Evolutionary conservation across 2,888 invertebrate genomes (phyloP).

Genomic region (Melieria picta): DNA sequence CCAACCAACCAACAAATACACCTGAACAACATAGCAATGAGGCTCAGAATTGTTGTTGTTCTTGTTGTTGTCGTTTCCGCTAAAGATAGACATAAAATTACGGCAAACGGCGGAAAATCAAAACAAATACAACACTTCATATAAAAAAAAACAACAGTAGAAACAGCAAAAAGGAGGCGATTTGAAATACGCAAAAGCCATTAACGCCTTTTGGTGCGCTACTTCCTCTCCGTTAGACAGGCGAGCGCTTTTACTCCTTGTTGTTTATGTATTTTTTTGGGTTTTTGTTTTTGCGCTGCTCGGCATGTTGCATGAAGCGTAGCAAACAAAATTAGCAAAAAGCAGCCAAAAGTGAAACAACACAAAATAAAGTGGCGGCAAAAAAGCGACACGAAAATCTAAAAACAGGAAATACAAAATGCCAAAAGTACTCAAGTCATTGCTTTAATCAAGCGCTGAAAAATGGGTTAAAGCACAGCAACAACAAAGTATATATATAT

Average conservation of each 20-base stretch:
- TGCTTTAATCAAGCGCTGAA: conserved; percentile 54
- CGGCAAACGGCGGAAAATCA: not conserved
- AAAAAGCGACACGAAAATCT: not conserved
- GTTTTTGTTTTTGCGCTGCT: not conserved
- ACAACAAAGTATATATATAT: not conserved
- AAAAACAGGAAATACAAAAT: not conserved
- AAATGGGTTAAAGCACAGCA: conserved; percentile 43
- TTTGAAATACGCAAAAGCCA: conserved; percentile 18
- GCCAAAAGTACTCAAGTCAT: conserved; percentile 42
- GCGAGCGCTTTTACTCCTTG: too few species aligned
- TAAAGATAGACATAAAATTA: not conserved
- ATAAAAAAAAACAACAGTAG: not conserved
- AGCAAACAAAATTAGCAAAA: conserved; percentile 38
- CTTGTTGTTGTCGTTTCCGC: too few species aligned
- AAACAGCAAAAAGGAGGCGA: not conserved
- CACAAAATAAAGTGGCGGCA: not conserved
- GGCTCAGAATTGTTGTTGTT: conserved; percentile 18
- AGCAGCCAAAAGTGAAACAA: conserved; percentile 16
- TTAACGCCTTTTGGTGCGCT: conserved; percentile 29
- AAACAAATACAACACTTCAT: not conserved
- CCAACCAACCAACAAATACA: too few species aligned
- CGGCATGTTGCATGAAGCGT: conserved; percentile 13
- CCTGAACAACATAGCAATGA: not conserved
- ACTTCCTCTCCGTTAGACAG: not conserved
- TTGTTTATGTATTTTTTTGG: not conserved